These are phyloP conservation scores for Lacerta agilis DNA, from an alignment of 2,797 vertebrate genomes.

Conservation along the genomic window DNA sequence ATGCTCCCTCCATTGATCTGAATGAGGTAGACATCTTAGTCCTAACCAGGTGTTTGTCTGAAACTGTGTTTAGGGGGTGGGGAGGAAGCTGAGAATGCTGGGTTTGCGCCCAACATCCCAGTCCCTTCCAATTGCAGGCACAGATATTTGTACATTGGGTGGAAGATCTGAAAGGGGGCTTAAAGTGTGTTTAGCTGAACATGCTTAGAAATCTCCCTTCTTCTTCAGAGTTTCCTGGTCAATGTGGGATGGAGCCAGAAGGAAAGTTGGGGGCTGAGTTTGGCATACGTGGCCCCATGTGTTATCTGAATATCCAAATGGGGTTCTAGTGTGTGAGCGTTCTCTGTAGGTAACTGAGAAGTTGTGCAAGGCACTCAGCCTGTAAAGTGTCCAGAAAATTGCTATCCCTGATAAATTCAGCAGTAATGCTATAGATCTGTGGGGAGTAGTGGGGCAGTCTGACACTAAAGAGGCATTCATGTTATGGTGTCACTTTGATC, in stretches of 20 bases:
- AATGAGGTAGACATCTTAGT: not conserved
- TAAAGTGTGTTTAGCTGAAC: not conserved
- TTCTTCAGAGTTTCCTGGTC: too few species aligned
- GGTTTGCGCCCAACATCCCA: not conserved
- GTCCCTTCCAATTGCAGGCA: not conserved
- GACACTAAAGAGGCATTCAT: not conserved
- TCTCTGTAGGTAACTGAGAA: not conserved
- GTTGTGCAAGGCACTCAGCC: not conserved
- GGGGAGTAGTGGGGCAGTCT: not conserved
- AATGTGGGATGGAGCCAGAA: too few species aligned
- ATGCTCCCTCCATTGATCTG: not conserved
- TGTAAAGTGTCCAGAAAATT: constrained; percentile 6
- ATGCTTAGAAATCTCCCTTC: not conserved
- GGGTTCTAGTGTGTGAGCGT: too few species aligned
- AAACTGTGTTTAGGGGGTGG: too few species aligned
- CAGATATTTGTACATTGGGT: not conserved
- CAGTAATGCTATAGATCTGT: not conserved
- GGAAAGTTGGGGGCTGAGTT: too few species aligned
- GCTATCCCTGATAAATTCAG: not conserved
- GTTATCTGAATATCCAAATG: too few species aligned
- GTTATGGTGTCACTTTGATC: not conserved
- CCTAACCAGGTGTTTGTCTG: too few species aligned
- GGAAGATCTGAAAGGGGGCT: not conserved
- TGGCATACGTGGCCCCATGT: too few species aligned
- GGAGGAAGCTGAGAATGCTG: too few species aligned